Evolutionary conservation across 2,888 invertebrate genomes (phyloP).

Genomic region (Synergus umbraculus): DNA sequence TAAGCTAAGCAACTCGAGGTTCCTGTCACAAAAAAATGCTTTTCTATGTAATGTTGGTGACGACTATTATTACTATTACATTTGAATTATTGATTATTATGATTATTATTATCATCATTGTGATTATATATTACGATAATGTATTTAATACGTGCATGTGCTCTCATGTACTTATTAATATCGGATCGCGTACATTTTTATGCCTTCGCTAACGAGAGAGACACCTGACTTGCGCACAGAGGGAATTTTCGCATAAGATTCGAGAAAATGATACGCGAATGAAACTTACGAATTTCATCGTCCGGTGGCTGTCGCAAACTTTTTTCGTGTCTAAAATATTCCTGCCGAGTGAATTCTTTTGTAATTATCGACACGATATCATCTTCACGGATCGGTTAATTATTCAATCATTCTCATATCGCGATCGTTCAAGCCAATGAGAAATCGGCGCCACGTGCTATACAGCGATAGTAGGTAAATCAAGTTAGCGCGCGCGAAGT

Average conservation of each 20-base stretch:
- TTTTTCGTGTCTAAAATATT: conserved; percentile 28
- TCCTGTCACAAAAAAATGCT: conserved; percentile 74
- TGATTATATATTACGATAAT: conserved; percentile 68
- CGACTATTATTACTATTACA: conserved; percentile 72
- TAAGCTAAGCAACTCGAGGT: conserved; percentile 75
- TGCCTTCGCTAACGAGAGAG: conserved; percentile 49
- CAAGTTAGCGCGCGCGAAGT: conserved; percentile 31
- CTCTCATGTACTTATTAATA: conserved; percentile 62
- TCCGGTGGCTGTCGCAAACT: conserved; percentile 28
- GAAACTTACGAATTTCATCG: conserved; percentile 12
- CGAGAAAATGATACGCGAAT: not conserved
- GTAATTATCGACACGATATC: conserved; percentile 20
- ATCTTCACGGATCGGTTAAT: conserved; percentile 27
- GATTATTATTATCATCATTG: conserved; percentile 62
- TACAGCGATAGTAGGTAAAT: conserved; percentile 22
- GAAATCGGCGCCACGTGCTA: not conserved
- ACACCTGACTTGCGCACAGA: conserved; percentile 45
- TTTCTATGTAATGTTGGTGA: conserved; percentile 73
- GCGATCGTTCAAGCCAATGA: conserved; percentile 12
- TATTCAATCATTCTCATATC: conserved; percentile 31
- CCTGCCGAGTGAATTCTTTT: conserved; percentile 23
- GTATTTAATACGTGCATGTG: conserved; percentile 67
- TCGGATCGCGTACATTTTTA: conserved; percentile 54
- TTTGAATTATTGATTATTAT: conserved; percentile 65
- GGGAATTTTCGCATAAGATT: not conserved